Evolutionary conservation across 2,888 invertebrate species (phyloP).

Genomic region (Orchesellides sinensis): DNA sequence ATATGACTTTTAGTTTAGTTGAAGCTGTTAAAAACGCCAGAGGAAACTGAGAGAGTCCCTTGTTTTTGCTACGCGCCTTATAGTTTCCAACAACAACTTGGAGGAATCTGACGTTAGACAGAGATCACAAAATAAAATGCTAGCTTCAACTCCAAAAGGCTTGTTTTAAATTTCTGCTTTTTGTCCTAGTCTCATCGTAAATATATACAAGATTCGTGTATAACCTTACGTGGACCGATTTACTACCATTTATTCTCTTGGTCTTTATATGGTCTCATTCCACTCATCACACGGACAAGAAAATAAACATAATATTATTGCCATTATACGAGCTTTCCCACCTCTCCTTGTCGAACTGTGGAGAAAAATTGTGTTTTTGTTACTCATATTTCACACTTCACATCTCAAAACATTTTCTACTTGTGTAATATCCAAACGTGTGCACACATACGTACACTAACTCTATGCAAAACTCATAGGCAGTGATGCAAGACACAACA

Average conservation of each 20-base stretch:
- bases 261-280: conserved; percentile 5
- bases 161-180: no score
- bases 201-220: no score
- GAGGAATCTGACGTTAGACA: no score
- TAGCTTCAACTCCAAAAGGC: no score
- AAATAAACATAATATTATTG: conserved; percentile 45
- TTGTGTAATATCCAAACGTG: background rate
- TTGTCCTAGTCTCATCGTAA: no score
- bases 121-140: no score
- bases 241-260: background rate
- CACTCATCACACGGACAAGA: conserved; percentile 16
- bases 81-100: no score
- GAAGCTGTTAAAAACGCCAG: no score
- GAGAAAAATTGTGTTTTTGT: background rate
- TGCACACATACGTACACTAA: background rate
- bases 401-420: background rate
- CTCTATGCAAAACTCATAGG: background rate
- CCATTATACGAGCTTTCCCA: conserved; percentile 36
- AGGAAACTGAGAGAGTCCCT: no score
- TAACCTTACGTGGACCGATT: no score
- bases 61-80: no score
- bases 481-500: background rate
- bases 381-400: background rate
- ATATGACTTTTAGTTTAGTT: no score
- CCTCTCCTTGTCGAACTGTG: conserved; percentile 15